Evolutionary conservation across 2,888 invertebrate genomes (phyloP).

Genomic region (Sphaeridia pumilis): DNA sequence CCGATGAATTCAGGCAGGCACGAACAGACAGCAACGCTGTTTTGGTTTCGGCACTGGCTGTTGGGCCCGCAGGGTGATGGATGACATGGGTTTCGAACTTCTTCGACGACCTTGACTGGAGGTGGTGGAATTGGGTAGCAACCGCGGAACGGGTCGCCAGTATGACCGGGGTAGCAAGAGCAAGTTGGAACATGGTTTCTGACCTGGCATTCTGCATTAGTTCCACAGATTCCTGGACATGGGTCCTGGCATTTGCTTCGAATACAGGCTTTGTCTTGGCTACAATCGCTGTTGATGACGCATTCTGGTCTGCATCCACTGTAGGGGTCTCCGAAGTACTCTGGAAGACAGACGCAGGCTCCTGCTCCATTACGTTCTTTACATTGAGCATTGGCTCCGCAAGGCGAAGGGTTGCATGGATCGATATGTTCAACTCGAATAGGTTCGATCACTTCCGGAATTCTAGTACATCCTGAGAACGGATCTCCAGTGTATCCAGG

Average conservation of each 20-base stretch:
- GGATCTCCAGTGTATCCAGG: constrained; percentile 68
- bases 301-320: constrained; percentile 62
- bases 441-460: constrained; percentile 25
- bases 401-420: constrained; percentile 68
- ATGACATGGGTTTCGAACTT: constrained; percentile 27
- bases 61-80: constrained; percentile 32
- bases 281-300: constrained; percentile 71
- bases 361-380: constrained; percentile 38
- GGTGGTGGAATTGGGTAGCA: constrained; percentile 41
- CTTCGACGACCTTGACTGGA: constrained; percentile 6
- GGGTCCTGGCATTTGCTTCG: constrained; percentile 75
- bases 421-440: constrained; percentile 35
- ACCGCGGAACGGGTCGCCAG: constrained; percentile 61
- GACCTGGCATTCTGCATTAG: constrained; percentile 69
- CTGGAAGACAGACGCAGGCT: constrained; percentile 34
- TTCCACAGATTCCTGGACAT: constrained; percentile 73
- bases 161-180: constrained; percentile 57
- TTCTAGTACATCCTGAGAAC: constrained; percentile 59
- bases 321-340: constrained; percentile 33
- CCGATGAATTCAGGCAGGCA: constrained; percentile 65
- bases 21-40: constrained; percentile 54
- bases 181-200: constrained; percentile 79
- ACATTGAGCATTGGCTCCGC: constrained; percentile 63
- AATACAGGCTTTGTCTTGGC: constrained; percentile 67
- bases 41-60: constrained; percentile 22